Percentiles rank a stretch among this genome's conserved stretches.
phyloP scores from a whole-genome alignment of 1,140 invertebrate genomes.

The Hypothenemus hampei region DNA sequence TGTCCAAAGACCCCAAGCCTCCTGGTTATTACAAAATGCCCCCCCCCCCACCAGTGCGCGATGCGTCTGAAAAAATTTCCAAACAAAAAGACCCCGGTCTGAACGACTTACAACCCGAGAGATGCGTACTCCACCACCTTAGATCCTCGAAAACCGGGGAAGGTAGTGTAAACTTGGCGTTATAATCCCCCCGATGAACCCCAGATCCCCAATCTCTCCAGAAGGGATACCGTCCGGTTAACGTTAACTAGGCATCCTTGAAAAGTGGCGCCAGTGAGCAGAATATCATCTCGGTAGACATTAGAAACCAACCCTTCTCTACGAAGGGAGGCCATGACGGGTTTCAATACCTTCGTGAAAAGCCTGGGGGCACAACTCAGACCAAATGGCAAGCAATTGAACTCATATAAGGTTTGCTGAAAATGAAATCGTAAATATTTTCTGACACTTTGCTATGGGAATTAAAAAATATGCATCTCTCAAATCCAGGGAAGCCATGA shows the following conservation, averaged over 20 bases:
- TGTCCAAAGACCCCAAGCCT: not conserved
- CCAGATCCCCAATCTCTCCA: not conserved
- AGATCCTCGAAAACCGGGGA: not conserved
- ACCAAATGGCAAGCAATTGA: constrained; percentile 18
- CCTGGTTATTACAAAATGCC: not conserved
- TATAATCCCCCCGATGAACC: not conserved
- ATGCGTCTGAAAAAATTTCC: constrained; percentile 5
- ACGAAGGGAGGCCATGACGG: not conserved
- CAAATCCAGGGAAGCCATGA: not conserved
- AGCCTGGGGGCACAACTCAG: too few relatives aligned
- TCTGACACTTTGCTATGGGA: not conserved
- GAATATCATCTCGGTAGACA: not conserved
- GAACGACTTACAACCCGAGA: not conserved
- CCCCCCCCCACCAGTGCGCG: constrained; percentile 1
- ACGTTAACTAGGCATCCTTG: not conserved
- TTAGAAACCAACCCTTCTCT: not conserved
- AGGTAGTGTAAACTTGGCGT: not conserved
- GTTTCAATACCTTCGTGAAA: constrained; percentile 17
- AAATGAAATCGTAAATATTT: constrained; percentile 8
- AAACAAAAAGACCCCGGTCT: too few relatives aligned
- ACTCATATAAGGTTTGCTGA: constrained; percentile 1
- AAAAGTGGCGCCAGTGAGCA: not conserved
- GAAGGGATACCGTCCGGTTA: not conserved
- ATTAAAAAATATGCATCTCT: constrained; percentile 4
- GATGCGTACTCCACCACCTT: constrained; percentile 8